These are phyloP conservation scores for Eidolon helvum DNA, from an alignment of 2,113 vertebrate genomes.

Conservation along the genomic window DNA sequence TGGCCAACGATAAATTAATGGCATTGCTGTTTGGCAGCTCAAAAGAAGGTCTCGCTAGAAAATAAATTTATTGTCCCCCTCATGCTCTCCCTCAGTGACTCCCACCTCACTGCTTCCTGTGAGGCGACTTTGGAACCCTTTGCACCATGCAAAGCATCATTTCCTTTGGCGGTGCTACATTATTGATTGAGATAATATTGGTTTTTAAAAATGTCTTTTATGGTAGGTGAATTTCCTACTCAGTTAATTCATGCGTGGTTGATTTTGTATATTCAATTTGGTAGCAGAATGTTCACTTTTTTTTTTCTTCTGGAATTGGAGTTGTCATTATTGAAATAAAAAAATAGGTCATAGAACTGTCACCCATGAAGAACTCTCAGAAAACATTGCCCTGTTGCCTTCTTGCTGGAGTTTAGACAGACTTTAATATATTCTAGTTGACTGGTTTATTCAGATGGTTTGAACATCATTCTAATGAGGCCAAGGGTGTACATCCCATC, in stretches of 20 bases:
- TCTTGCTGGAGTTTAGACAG: neutral
- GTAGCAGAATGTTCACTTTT: neutral
- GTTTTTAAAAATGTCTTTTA: neutral
- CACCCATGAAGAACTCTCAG: neutral
- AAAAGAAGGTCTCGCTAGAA: neutral
- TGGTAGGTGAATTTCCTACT: neutral
- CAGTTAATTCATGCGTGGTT: neutral
- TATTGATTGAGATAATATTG: neutral
- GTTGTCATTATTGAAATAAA: conserved; percentile 14
- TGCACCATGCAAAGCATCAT: neutral
- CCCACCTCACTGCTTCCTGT: neutral
- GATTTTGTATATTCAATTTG: neutral
- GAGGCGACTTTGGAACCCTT: neutral
- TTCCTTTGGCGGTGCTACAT: neutral
- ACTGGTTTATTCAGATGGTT: neutral
- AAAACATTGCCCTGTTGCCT: neutral
- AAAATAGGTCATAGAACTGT: neutral
- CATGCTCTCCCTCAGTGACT: neutral
- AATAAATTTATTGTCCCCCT: neutral
- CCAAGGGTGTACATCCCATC: neutral
- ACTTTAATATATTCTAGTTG: neutral
- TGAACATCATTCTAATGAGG: neutral
- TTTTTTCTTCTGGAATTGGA: neutral
- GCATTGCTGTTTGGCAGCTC: neutral
- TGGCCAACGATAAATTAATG: neutral